phyloP scores from a whole-genome alignment of 92 coral and sea anemone species.

The Blastomussa wellsi region DNA sequence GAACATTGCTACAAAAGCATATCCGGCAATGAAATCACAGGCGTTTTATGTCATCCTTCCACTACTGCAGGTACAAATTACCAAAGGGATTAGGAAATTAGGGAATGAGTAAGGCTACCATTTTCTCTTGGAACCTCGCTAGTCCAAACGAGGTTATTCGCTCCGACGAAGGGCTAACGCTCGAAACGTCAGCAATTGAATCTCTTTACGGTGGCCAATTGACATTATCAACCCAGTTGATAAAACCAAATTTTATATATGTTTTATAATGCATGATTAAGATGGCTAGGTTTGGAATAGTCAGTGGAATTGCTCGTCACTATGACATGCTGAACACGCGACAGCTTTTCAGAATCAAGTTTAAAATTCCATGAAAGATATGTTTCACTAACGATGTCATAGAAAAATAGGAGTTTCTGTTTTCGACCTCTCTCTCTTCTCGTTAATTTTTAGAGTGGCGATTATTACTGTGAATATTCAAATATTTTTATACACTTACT shows the following conservation, averaged over 20 bases:
- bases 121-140: no score
- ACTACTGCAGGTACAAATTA: slow-evolving; percentile 8
- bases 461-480: neutral
- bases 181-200: no score
- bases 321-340: neutral
- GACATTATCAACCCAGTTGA: no score
- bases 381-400: neutral
- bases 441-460: neutral
- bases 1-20: neutral
- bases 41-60: neutral
- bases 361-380: neutral
- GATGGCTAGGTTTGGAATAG: no score
- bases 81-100: neutral
- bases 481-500: no score
- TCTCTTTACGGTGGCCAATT: no score
- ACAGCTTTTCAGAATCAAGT: neutral
- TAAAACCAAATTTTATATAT: no score
- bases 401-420: neutral
- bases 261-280: no score
- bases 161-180: no score
- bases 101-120: no score
- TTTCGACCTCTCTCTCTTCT: neutral
- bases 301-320: no score
- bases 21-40: neutral
- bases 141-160: no score